Conservation (phyloP, 2,888 invertebrate species). For the Caenorhabditis wallacei region DNA sequence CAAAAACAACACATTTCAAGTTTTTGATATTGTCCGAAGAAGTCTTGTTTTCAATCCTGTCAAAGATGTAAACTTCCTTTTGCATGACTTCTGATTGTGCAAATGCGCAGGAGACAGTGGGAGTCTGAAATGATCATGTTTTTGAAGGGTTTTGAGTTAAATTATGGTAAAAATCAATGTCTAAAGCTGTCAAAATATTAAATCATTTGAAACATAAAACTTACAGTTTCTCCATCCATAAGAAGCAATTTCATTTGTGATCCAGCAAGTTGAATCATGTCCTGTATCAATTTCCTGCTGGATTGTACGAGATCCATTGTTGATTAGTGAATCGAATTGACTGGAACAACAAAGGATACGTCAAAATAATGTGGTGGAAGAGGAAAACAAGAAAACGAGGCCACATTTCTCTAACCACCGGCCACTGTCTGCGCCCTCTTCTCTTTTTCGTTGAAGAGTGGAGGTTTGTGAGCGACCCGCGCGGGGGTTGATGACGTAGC, state of each 20-base stretch:
- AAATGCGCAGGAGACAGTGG: conserved; percentile 97
- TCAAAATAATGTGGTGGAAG: conserved; percentile 3
- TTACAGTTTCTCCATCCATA: conserved; percentile 97
- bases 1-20: conserved; percentile 93
- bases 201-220: conserved; percentile 73
- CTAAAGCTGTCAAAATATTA: too few species aligned
- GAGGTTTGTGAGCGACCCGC: neutral
- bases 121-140: conserved; percentile 88
- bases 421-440: neutral
- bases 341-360: neutral
- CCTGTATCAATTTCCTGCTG: conserved; percentile 85
- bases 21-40: conserved; percentile 90
- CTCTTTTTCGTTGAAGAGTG: neutral
- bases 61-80: conserved; percentile 88
- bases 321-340: neutral
- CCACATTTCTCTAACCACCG: neutral
- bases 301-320: conserved; percentile 73
- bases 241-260: conserved; percentile 99
- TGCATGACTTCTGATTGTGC: conserved; percentile 98
- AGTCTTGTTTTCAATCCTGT: conserved; percentile 71
- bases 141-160: too few species aligned
- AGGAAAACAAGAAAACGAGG: conserved; percentile 1
- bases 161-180: too few species aligned
- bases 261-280: conserved; percentile 98
- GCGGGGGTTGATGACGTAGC: neutral